These are phyloP conservation scores for Echinops telfairi DNA, from an alignment of 2,113 vertebrate genomes.

Conservation along the genomic window DNA sequence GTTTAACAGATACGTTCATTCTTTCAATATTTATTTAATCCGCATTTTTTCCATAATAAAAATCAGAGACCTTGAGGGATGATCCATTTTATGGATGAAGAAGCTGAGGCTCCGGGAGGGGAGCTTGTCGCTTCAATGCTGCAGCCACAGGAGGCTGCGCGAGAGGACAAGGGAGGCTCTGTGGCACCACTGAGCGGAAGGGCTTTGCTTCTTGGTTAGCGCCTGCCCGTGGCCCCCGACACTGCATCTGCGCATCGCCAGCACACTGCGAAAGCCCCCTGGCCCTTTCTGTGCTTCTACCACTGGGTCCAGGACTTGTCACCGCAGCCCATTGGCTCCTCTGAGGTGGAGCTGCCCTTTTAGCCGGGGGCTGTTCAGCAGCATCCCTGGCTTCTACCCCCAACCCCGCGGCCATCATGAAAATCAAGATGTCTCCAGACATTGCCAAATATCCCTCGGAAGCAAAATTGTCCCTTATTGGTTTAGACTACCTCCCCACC, in stretches of 20 bases:
- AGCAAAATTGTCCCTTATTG: accelerated
- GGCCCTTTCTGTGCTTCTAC: background rate
- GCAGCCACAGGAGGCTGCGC: background rate
- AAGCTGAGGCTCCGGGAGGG: slow-evolving; percentile 17
- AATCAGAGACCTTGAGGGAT: background rate
- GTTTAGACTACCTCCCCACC: too few species aligned
- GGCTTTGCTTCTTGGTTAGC: background rate
- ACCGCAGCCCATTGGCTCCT: background rate
- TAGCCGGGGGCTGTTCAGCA: background rate
- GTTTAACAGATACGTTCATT: slow-evolving; percentile 5
- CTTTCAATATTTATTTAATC: slow-evolving; percentile 4
- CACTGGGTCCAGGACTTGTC: background rate
- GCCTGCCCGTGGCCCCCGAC: background rate
- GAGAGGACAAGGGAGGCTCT: background rate
- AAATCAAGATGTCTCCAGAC: background rate
- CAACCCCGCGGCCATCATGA: background rate
- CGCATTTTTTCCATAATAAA: background rate
- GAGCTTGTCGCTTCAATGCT: background rate
- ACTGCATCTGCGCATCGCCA: too few species aligned
- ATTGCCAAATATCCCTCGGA: background rate
- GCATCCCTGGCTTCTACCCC: background rate
- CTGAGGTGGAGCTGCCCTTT: accelerated
- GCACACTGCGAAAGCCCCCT: background rate
- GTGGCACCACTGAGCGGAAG: background rate
- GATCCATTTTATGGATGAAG: background rate